Evolutionary conservation across 2,113 vertebrate species (phyloP), one percentile per base, ranked within the genome.

Genomic region (Brachypodius melanocephalos): DNA sequence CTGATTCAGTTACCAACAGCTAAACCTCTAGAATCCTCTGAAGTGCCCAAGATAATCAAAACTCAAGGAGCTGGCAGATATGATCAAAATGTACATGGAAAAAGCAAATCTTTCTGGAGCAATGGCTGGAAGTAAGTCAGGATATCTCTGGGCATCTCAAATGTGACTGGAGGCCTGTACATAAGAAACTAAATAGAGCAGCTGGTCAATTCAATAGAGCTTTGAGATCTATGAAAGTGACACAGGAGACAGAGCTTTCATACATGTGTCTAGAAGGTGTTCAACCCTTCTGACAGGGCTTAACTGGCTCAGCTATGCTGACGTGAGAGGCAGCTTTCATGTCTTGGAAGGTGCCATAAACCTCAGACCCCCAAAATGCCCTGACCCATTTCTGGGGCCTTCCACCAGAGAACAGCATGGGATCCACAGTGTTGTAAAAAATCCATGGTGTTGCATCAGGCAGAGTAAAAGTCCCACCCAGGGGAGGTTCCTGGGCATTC

Each of bases 401-500:
- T 40, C 18, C 14, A 11, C 8, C 43, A 68, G 29, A 48, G 28
- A 67, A 10, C 10, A 26, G 42, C 21, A 14, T 10, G 4, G 6
- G 32, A 38, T 38, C 28, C 21, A 24, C n/a, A 20, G 6, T 32
- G 10, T 5, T 55, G 49, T 20, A 36, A 55, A 9, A 45, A 31
- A 55, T 32, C 13, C n/a, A 46, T 13, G 20, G 26, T 2, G 2
- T 17, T 48, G 22, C 52, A 48, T n/a, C 43, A 48, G 34, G 14
- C 14, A 14, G 29, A 22, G 43, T 14, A 48, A 28, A 58, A 58
- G 6, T 28, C 17, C 28, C 12, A 38, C 12, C 16, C 42, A n/a
- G 21, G 28, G 34, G 17, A n/a, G n/a, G 26, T 26, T 57, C 0
- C 0, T n/a, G 34, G 29, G 22, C 6, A 10, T 58, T 48, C 34